A percentile compares a stretch with the other conserved stretches of the same genome.
Conservation (phyloP, 2,888 invertebrate species). For the Gibbula magus region DNA sequence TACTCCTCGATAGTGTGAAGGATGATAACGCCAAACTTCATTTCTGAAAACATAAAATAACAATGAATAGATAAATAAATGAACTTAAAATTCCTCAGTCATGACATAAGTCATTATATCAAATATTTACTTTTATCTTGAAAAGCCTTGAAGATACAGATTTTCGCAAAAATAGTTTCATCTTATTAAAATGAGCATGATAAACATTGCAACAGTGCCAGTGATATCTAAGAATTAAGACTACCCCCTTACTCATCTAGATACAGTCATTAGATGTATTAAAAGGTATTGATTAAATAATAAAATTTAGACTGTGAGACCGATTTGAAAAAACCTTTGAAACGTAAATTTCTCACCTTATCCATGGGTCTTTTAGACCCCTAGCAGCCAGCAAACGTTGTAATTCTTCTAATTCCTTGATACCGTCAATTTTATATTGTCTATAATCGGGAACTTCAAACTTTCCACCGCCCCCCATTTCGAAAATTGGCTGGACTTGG, state of each 20-base stretch:
- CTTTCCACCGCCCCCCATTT: conserved; percentile 33
- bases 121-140: background rate
- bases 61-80: background rate
- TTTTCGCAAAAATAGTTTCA: too few species aligned
- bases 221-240: too few species aligned
- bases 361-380: conserved; percentile 65
- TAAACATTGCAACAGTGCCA: too few species aligned
- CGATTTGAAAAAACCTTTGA: too few species aligned
- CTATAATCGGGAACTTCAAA: conserved; percentile 60
- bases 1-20: conserved; percentile 24
- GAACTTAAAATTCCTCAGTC: too few species aligned
- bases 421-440: conserved; percentile 61
- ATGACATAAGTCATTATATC: background rate
- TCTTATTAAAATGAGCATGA: too few species aligned
- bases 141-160: too few species aligned
- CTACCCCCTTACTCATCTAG: too few species aligned
- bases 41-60: conserved; percentile 39
- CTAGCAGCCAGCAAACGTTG: conserved; percentile 47
- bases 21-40: conserved; percentile 48
- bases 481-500: background rate
- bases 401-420: conserved; percentile 53
- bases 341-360: conserved; percentile 76
- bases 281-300: too few species aligned
- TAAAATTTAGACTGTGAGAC: too few species aligned
- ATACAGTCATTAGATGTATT: too few species aligned